Conservation (phyloP, 2,113 vertebrate species). For the Craseonycteris thonglongyai region DNA sequence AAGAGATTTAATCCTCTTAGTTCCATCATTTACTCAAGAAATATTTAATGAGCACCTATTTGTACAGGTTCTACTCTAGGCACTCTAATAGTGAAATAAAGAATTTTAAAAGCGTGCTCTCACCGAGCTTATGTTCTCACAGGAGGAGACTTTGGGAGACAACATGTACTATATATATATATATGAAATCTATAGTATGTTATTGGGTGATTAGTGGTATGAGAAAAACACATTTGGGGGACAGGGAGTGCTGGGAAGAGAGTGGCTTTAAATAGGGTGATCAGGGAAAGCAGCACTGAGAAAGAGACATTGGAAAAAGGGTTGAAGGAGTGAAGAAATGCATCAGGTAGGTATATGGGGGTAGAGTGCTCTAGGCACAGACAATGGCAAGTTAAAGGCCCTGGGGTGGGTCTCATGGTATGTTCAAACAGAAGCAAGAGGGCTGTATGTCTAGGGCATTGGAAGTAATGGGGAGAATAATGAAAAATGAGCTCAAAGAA, state of each 20-base stretch:
- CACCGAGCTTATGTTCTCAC: not conserved
- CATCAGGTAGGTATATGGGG: not conserved
- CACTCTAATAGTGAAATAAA: not conserved
- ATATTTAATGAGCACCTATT: not conserved
- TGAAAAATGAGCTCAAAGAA: not conserved
- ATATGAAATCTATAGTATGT: not conserved
- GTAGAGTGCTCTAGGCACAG: not conserved
- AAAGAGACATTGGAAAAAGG: not conserved
- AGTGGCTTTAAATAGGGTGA: not conserved
- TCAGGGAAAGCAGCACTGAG: not conserved
- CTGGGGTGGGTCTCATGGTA: not conserved
- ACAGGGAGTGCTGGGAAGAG: not conserved
- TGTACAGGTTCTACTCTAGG: not conserved
- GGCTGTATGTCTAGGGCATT: not conserved
- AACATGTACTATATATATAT: not conserved
- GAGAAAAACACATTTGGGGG: not conserved
- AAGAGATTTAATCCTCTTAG: not conserved
- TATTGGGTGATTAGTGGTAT: not conserved
- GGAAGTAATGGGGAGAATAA: not conserved
- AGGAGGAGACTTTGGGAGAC: not conserved
- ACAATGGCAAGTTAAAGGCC: not conserved
- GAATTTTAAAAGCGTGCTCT: not conserved
- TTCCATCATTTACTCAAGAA: not conserved
- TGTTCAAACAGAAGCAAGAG: not conserved
- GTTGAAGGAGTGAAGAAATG: not conserved